phyloP scores from a whole-genome alignment of 2,797 vertebrate species.

The Pogonophryne albipinna region DNA sequence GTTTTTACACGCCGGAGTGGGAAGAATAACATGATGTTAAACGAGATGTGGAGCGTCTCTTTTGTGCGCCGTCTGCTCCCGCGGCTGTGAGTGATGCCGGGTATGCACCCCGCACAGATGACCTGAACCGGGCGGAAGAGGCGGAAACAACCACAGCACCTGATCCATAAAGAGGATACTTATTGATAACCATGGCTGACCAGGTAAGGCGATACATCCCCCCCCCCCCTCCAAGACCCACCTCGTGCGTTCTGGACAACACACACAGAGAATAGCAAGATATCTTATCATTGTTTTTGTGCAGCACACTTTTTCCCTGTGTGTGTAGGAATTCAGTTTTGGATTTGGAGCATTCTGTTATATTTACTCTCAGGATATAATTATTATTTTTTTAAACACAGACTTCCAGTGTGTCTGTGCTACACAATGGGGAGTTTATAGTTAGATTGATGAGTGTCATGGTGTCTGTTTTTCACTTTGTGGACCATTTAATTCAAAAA shows the following conservation, averaged over 20 bases:
- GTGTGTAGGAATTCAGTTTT: constrained; percentile 17
- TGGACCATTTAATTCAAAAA: background rate
- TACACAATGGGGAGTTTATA: constrained; percentile 19
- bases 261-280: background rate
- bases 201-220: constrained; percentile 76
- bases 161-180: constrained; percentile 64
- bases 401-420: background rate
- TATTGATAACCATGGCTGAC: constrained; percentile 80
- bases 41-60: constrained; percentile 54
- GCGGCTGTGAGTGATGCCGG: constrained; percentile 59
- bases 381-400: background rate
- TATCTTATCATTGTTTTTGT: background rate
- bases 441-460: background rate
- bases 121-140: constrained; percentile 67
- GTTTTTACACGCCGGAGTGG: constrained; percentile 52
- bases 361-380: accelerated
- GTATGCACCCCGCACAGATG: constrained; percentile 64
- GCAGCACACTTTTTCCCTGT: background rate
- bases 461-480: background rate
- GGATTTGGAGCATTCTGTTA: background rate
- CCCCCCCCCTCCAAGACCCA: background rate
- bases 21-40: constrained; percentile 34
- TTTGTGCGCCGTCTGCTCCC: constrained; percentile 54
- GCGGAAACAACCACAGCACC: constrained; percentile 50
- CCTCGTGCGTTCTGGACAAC: constrained; percentile 42